These are phyloP conservation scores for Tortricodes alternella DNA, from an alignment of 2,888 invertebrate species.

Conservation along the genomic window DNA sequence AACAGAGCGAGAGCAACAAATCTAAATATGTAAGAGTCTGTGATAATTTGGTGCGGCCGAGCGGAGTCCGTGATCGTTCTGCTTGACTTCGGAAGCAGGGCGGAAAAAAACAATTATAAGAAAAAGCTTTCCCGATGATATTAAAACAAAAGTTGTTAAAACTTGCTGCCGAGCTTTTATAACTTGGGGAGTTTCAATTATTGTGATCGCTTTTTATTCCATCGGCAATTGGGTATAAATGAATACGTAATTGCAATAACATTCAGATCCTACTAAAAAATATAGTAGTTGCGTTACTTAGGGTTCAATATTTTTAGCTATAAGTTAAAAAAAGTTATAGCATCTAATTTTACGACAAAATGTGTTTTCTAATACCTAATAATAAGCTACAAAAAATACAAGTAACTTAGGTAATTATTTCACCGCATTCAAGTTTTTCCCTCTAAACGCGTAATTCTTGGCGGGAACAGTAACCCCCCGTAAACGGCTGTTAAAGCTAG, in stretches of 20 bases:
- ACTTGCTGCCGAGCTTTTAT: constrained; percentile 32
- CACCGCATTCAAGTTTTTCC: too few relatives aligned
- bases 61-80: constrained; percentile 26
- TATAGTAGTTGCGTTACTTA: too few relatives aligned
- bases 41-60: constrained; percentile 11
- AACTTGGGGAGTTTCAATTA: constrained; percentile 30
- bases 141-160: constrained; percentile 37
- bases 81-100: constrained; percentile 34
- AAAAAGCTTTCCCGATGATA: constrained; percentile 36
- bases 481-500: neutral
- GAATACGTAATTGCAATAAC: neutral
- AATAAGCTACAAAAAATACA: too few relatives aligned
- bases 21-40: neutral
- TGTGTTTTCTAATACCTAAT: too few relatives aligned
- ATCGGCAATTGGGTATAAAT: constrained; percentile 28
- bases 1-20: neutral
- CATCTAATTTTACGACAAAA: too few relatives aligned
- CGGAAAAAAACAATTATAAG: constrained; percentile 43
- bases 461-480: neutral
- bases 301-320: too few relatives aligned
- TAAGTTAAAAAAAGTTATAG: too few relatives aligned
- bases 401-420: too few relatives aligned
- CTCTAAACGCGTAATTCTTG: neutral
- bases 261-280: too few relatives aligned
- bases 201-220: constrained; percentile 35